Conservation (phyloP, 2,797 vertebrate genomes). For the Chaetodon trifasciatus region DNA sequence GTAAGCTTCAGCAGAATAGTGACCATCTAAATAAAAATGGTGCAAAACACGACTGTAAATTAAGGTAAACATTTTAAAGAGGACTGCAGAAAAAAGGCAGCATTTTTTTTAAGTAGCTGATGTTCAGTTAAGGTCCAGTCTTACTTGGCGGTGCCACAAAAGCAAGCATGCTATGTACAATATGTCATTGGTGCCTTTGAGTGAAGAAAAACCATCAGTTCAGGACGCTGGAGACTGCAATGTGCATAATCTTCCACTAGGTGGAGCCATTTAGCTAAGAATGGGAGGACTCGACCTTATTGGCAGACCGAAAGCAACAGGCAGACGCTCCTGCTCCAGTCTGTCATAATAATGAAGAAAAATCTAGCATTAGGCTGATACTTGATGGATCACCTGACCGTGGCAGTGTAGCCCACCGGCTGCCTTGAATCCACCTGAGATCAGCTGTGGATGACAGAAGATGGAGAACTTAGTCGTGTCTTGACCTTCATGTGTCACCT, state of each 20-base stretch:
- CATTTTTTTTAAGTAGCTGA: too few relatives aligned
- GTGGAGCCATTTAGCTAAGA: conserved; percentile 52
- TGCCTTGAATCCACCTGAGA: not conserved
- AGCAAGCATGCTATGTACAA: not conserved
- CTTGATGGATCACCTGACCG: not conserved
- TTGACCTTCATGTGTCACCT: conserved; percentile 33
- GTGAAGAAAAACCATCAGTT: not conserved
- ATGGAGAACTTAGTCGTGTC: conserved; percentile 7
- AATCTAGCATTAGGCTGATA: not conserved
- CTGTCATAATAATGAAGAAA: not conserved
- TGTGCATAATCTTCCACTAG: conserved; percentile 44
- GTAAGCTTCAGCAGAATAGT: not conserved
- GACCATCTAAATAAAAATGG: too few relatives aligned
- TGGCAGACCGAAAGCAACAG: conserved; percentile 51
- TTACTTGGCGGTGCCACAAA: too few relatives aligned
- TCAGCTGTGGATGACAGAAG: not conserved
- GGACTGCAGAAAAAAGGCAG: not conserved
- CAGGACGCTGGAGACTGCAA: fast-evolving
- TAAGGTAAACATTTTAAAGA: not conserved
- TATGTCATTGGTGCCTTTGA: not conserved
- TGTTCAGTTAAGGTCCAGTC: not conserved
- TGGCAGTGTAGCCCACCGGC: not conserved
- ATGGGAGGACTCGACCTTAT: fast-evolving
- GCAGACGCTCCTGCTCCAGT: not conserved
- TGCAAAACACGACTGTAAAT: too few relatives aligned